Evolutionary conservation across 2,797 vertebrate genomes (phyloP).

Genomic region (Lacerta bilineata): DNA sequence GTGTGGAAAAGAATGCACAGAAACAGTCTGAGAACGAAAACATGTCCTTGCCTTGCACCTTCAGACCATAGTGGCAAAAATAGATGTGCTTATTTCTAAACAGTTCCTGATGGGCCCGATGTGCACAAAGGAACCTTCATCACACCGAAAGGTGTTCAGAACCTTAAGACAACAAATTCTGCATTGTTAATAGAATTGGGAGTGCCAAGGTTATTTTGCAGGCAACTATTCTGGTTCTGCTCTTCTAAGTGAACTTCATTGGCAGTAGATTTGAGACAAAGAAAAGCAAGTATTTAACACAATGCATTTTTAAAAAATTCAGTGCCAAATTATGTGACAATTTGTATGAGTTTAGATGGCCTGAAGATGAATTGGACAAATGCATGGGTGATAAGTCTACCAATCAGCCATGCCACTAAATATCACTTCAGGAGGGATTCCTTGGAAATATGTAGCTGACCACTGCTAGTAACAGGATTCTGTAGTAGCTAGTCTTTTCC

Average conservation of each 20-base stretch:
- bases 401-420: not conserved
- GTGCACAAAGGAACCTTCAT: slow-evolving; percentile 13
- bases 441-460: not conserved
- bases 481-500: too few relatives aligned
- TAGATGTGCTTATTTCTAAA: slow-evolving; percentile 24
- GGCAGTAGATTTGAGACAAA: not conserved
- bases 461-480: not conserved
- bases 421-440: not conserved
- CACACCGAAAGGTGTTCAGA: slow-evolving; percentile 19
- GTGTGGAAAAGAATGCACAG: not conserved
- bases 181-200: not conserved
- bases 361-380: not conserved
- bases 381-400: too few relatives aligned
- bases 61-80: not conserved
- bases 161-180: slow-evolving; percentile 19
- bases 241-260: slow-evolving; percentile 4
- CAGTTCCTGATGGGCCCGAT: slow-evolving; percentile 28
- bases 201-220: not conserved
- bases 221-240: not conserved
- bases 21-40: not conserved
- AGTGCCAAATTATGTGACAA: not conserved
- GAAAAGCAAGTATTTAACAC: not conserved
- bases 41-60: not conserved
- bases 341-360: not conserved
- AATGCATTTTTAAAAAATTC: not conserved